These are phyloP conservation scores for Aurelia sp. DNA, from an alignment of 30 jellyfish, hydroid and myxozoan species.

Conservation along the genomic window DNA sequence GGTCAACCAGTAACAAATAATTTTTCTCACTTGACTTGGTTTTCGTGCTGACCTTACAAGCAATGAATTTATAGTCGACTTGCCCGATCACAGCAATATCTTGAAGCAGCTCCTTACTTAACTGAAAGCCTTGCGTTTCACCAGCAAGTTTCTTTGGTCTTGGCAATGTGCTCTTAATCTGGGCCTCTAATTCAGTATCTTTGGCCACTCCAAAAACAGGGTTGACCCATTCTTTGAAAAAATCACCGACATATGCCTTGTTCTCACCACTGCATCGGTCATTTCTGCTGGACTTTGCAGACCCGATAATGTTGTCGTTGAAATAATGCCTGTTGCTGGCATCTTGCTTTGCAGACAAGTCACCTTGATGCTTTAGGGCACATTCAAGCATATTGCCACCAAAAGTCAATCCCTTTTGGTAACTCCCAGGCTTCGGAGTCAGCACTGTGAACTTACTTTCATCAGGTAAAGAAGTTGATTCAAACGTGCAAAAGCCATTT, in stretches of 20 bases:
- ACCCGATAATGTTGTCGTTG: background rate
- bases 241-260: background rate
- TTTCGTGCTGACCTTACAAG: conserved; percentile 44
- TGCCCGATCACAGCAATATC: conserved; percentile 83
- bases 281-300: background rate
- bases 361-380: background rate
- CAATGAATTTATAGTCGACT: conserved; percentile 91
- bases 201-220: conserved; percentile 89
- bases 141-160: conserved; percentile 6
- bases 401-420: background rate
- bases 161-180: conserved; percentile 13
- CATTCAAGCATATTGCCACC: background rate
- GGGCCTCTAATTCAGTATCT: conserved; percentile 47
- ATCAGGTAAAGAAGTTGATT: background rate
- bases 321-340: too few relatives aligned
- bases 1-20: conserved; percentile 76
- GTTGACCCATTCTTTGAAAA: conserved; percentile 68
- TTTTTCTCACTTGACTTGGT: background rate
- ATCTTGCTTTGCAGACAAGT: background rate
- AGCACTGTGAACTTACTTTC: conserved; percentile 15
- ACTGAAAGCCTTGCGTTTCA: conserved; percentile 29
- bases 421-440: background rate
- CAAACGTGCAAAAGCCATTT: conserved; percentile 54
- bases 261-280: background rate
- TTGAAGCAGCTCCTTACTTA: conserved; percentile 55